Evolutionary conservation across 1,140 invertebrate genomes (phyloP).

Genomic region (Sminthurinus signatus): DNA sequence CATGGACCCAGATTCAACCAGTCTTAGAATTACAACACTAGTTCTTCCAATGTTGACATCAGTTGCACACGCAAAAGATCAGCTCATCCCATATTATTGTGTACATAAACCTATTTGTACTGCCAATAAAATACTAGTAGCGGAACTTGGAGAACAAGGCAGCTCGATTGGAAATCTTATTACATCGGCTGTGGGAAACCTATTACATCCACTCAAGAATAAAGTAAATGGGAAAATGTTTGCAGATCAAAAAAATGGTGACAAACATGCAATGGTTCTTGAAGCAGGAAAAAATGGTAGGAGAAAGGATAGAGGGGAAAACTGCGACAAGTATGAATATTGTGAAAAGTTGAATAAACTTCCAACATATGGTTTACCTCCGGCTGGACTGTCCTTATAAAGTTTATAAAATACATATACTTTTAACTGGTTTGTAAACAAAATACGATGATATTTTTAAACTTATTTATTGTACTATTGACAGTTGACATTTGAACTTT

Average conservation of each 20-base stretch:
- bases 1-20: no score
- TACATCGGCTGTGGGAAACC: constrained; percentile 1
- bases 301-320: background rate
- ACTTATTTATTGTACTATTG: no score
- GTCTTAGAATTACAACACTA: background rate
- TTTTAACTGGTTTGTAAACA: no score
- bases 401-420: no score
- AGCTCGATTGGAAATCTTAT: constrained; percentile 13
- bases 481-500: no score
- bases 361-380: constrained; percentile 16
- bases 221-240: background rate
- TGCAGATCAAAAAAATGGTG: background rate
- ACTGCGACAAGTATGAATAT: constrained; percentile 9
- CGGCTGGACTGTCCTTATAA: no score
- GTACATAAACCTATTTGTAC: constrained; percentile 20
- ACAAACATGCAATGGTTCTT: background rate
- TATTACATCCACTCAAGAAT: background rate
- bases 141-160: constrained; percentile 18
- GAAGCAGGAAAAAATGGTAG: constrained; percentile 8
- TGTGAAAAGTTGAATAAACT: constrained; percentile 11
- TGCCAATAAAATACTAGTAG: constrained; percentile 17
- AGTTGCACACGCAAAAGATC: constrained; percentile 24
- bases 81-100: constrained; percentile 22
- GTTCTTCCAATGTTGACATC: constrained; percentile 17
- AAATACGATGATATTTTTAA: no score